Evolutionary conservation across 2,888 invertebrate species (phyloP).

Genomic region (Erebia epiphron): DNA sequence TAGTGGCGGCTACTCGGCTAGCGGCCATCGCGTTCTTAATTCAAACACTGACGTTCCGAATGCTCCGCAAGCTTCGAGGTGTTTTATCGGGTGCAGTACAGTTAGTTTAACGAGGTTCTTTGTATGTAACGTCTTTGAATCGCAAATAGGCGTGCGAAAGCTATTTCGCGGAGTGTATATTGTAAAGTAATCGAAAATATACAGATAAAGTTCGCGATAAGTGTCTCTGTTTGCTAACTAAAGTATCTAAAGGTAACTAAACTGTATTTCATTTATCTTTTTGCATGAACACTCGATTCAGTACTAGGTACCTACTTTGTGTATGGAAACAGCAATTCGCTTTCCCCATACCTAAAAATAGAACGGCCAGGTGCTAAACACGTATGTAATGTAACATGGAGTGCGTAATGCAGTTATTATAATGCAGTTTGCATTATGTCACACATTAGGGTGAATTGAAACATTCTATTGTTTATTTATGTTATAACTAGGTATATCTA

Average conservation of each 20-base stretch:
- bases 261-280: slow-evolving; percentile 39
- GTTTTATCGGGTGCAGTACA: slow-evolving; percentile 42
- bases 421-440: slow-evolving; percentile 52
- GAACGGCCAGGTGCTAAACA: slow-evolving; percentile 57
- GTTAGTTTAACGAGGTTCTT: slow-evolving; percentile 38
- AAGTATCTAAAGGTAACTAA: slow-evolving; percentile 39
- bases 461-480: slow-evolving; percentile 32
- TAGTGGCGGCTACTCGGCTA: slow-evolving; percentile 68
- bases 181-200: slow-evolving; percentile 39
- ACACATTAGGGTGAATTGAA: slow-evolving; percentile 35
- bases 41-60: slow-evolving; percentile 46
- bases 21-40: slow-evolving; percentile 52
- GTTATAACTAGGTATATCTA: slow-evolving; percentile 3
- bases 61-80: slow-evolving; percentile 42
- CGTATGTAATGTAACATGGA: slow-evolving; percentile 40
- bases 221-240: slow-evolving; percentile 35
- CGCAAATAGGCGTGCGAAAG: slow-evolving; percentile 49
- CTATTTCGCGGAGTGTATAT: slow-evolving; percentile 41
- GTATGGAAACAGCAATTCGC: slow-evolving; percentile 39
- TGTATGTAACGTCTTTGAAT: slow-evolving; percentile 37
- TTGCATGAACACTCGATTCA: slow-evolving; percentile 10
- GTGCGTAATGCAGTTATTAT: slow-evolving; percentile 50
- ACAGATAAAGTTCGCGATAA: slow-evolving; percentile 39
- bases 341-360: slow-evolving; percentile 53
- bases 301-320: slow-evolving; percentile 5